A percentile compares a stretch with the other conserved stretches of the same genome.
Evolutionary conservation across 2,888 invertebrate species (phyloP).

Genomic region (Piscicola geometra): DNA sequence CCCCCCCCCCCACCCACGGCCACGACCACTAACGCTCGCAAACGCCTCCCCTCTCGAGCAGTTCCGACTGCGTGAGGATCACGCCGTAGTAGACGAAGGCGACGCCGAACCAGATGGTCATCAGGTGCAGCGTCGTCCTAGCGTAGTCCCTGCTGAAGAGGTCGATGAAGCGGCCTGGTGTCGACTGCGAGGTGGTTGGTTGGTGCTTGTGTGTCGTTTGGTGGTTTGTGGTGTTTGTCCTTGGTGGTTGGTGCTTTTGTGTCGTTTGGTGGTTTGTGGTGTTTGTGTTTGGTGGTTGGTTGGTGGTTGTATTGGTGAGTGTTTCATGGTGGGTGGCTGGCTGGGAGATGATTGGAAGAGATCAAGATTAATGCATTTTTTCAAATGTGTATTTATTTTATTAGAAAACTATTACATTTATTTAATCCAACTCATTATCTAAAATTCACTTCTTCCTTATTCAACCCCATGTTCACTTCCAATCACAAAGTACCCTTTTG

Average conservation of each 20-base stretch:
- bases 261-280: too few relatives aligned
- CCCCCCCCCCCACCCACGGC: too few relatives aligned
- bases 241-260: too few relatives aligned
- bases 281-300: too few relatives aligned
- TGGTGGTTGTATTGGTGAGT: too few relatives aligned
- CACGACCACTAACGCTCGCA: conserved; percentile 36
- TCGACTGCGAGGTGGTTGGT: conserved; percentile 35
- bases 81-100: conserved; percentile 55
- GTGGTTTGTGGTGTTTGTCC: background rate
- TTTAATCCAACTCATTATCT: too few relatives aligned
- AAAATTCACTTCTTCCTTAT: background rate
- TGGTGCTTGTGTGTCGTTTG: background rate
- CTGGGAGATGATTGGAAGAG: too few relatives aligned
- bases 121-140: conserved; percentile 50
- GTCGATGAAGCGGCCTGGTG: conserved; percentile 44
- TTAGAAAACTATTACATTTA: too few relatives aligned
- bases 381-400: too few relatives aligned
- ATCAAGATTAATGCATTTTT: too few relatives aligned
- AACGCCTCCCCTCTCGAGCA: conserved; percentile 45
- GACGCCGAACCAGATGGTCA: conserved; percentile 54
- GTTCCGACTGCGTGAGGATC: conserved; percentile 54
- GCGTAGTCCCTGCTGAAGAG: conserved; percentile 49
- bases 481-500: conserved; percentile 8
- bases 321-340: too few relatives aligned
- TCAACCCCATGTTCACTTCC: background rate